Base-by-base conservation (phyloP, 2,888 invertebrate genomes). In the Trilocha varians region DNA sequence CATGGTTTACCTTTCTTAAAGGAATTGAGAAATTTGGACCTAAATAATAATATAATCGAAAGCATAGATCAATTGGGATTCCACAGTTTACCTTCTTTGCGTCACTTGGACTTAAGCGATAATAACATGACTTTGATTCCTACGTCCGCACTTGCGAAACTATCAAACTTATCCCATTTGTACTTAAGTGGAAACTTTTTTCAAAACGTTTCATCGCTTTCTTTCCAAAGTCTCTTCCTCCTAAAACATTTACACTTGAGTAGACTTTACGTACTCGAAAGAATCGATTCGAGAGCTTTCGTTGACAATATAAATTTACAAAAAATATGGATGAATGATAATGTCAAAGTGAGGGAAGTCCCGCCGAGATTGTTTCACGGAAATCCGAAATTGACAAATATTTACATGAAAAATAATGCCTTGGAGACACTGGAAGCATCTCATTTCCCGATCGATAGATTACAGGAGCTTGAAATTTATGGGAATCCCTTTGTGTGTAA, bases 401-500 rank as follows among this genome's bases (percentile, higher is more conserved):
- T 95, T 46, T 93, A 92, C 42, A 89, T 95, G 67, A 89, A 90
- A 50, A 92, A 91, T 54, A 94, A 94, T 72, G 91, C 90, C 38
- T 75, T 95, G 46, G 89, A 89, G 55, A 91, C 92, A 1, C 78
- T 95, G 6, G 94, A 93, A 65, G 92, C 93, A 0, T 91, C 91
- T 17, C 93, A 94, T 70, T 94, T 94, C 62, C 95, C 94, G 18
- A 88, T 95, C 57, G 94, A 95, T 65, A 91, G 91, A 55, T 78
- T 96, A 53, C 88, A 90, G 62, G 89, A 89, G 45, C 82, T 96
- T 25, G 90, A 91, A 52, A 87, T 96, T 40, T 92, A 93, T 25
- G 93, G 94, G 18, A 95, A 96, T 79, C 95, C 95, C 1, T 87
- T 96, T 49, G 88, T 90, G 46, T 96, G 96, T 77, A 96, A 96